Base-by-base conservation (phyloP, 2,113 vertebrate species). In the Pterophyllum scalare region DNA sequence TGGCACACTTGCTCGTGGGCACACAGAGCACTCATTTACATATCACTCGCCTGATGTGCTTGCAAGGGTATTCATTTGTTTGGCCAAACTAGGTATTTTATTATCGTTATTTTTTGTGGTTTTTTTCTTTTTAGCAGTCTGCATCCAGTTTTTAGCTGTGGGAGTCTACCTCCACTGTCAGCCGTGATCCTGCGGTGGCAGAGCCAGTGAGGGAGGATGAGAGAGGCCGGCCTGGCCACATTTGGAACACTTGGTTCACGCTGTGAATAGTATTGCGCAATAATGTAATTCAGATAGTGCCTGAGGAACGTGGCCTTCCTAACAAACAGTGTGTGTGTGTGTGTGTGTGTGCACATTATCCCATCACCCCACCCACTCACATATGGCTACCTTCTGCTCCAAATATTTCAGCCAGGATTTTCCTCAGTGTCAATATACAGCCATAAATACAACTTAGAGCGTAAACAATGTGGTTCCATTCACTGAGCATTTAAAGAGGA, bases 331-430 rank as follows among this genome's bases (percentile, higher is more conserved):
- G 62, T 67, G 26, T 43, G 54, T 24, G 17, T 88, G 43, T 77
- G 67, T 80, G 14, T 81, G 77, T 81, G 26, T 85, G 61, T 33
- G 65, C 74, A 84, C 59, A 75, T 84, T 81, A 62, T 80, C 28
- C 60, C 20, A 59, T 76, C 70, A 75, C 64, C 60, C 54, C 65
- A 6, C 90, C 87, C 87, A 82, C 91, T 87, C 87, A 20, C 92
- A 93, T 84, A 89, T 89, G 93, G 89, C 81, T 77, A 15, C 81
- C 75, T 92, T 94, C 89, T 90, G 91, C 87, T 93, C 81, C 22
- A 26, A 46, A 62, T 35, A 43, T 12, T 43, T 65, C 79, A 76
- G 83, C 86, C 87, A 88, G 81, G 52, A 65, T 84, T 83, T 6
- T 3, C 35, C 65, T 60, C 20, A 38, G n/a, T 28, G 65, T 81